Conservation (phyloP, 2,797 vertebrate species). For the Rhyacichthys aspro region DNA sequence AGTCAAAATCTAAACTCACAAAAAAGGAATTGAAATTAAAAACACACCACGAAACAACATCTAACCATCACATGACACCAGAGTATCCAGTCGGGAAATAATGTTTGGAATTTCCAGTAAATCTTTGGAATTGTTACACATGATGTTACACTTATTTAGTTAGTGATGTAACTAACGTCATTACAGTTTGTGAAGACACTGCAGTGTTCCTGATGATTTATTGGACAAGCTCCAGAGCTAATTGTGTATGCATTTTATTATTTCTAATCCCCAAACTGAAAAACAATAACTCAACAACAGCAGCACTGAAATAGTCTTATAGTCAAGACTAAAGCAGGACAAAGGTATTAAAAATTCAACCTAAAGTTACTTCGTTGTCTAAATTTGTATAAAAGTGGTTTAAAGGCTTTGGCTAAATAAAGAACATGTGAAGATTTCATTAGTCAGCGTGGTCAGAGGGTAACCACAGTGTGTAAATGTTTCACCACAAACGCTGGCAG, state of each 20-base stretch:
- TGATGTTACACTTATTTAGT: constrained; percentile 13
- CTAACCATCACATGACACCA: constrained; percentile 1
- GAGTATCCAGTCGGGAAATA: background rate
- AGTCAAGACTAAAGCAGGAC: too few species aligned
- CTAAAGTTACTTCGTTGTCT: too few species aligned
- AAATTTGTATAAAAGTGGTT: too few species aligned
- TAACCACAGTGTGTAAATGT: background rate
- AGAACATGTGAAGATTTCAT: background rate
- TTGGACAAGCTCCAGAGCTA: background rate
- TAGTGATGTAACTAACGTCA: constrained; percentile 20
- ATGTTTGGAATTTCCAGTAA: constrained; percentile 15
- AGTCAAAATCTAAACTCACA: background rate
- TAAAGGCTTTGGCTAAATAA: too few species aligned
- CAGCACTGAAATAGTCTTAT: too few species aligned
- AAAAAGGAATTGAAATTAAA: constrained; percentile 12
- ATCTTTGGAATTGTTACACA: constrained; percentile 5
- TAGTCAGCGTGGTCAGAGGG: constrained; percentile 1
- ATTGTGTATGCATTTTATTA: background rate
- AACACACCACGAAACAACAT: constrained; percentile 2
- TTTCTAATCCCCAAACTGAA: background rate
- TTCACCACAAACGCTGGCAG: constrained; percentile 7
- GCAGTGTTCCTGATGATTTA: background rate
- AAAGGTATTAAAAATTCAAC: too few species aligned
- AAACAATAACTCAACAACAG: too few species aligned
- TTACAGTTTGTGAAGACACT: constrained; percentile 24